phyloP scores from a whole-genome alignment of 2,113 vertebrate genomes.

The Rhipidura dahli region DNA sequence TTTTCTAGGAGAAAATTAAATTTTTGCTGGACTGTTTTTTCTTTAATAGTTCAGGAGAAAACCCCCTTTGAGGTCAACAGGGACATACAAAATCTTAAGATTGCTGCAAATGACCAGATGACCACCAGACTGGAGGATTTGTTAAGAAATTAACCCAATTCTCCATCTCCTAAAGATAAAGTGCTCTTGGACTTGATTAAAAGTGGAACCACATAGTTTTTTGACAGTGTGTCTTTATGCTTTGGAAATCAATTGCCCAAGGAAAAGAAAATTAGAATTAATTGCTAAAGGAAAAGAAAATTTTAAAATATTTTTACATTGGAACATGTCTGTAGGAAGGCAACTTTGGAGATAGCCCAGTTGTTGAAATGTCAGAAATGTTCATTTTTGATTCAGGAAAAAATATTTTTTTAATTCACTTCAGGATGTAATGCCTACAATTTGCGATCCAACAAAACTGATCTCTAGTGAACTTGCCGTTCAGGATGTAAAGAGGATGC shows the following conservation, averaged over 20 bases:
- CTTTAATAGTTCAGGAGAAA: not conserved
- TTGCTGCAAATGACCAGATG: not conserved
- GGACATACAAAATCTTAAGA: not conserved
- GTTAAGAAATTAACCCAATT: not conserved
- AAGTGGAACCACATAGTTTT: not conserved
- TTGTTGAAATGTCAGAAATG: not conserved
- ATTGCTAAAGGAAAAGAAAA: not conserved
- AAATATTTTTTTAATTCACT: not conserved
- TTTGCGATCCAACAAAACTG: not conserved
- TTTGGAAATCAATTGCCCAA: not conserved
- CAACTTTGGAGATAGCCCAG: not conserved
- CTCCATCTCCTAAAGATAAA: not conserved
- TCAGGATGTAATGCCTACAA: not conserved
- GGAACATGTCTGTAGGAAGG: not conserved
- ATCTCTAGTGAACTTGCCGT: not conserved
- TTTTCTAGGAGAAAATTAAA: not conserved
- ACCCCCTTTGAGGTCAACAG: not conserved
- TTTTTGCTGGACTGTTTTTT: not conserved
- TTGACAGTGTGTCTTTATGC: not conserved
- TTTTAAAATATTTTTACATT: not conserved
- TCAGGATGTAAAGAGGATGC: not conserved
- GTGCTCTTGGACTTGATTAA: not conserved
- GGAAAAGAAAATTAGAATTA: not conserved
- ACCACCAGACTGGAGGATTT: not conserved
- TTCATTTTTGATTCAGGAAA: not conserved